These are phyloP conservation scores for Octonoba sinensis DNA, from an alignment of 2,888 invertebrate genomes.

Conservation along the genomic window DNA sequence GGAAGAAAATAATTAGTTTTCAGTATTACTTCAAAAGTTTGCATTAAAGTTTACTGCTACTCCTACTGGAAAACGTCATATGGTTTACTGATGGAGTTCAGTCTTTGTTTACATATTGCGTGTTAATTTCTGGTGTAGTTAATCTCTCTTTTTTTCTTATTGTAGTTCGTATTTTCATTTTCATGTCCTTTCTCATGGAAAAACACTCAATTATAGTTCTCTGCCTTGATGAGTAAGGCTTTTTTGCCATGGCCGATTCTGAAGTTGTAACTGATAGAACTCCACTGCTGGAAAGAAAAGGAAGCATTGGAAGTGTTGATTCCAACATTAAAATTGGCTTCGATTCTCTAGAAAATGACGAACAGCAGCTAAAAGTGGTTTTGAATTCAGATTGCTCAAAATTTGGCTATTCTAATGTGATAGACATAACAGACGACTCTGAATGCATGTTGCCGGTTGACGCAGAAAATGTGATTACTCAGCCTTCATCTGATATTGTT, in stretches of 20 bases:
- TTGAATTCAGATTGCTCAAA: constrained; percentile 36
- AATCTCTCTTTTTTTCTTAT: constrained; percentile 9
- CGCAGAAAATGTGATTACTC: constrained; percentile 5
- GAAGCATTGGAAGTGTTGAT: constrained; percentile 44
- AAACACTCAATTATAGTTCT: background rate
- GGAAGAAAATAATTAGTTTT: too few species aligned
- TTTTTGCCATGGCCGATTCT: constrained; percentile 50
- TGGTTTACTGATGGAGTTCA: background rate
- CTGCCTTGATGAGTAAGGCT: constrained; percentile 27
- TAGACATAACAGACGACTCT: constrained; percentile 40
- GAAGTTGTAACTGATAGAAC: constrained; percentile 57
- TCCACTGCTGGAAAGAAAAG: constrained; percentile 54
- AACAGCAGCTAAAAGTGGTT: constrained; percentile 35
- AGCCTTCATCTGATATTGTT: constrained; percentile 67
- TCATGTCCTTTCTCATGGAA: background rate
- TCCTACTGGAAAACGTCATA: constrained; percentile 14
- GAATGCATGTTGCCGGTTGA: constrained; percentile 39
- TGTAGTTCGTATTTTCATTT: background rate
- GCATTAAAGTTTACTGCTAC: background rate
- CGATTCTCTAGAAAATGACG: constrained; percentile 43
- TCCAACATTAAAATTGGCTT: constrained; percentile 44
- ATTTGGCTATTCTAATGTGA: constrained; percentile 49
- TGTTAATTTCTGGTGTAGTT: background rate
- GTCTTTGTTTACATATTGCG: constrained; percentile 43
- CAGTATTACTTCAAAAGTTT: too few species aligned